Conservation (phyloP, 2,113 vertebrate genomes). For the zebrafish (Danio rerio) region DNA sequence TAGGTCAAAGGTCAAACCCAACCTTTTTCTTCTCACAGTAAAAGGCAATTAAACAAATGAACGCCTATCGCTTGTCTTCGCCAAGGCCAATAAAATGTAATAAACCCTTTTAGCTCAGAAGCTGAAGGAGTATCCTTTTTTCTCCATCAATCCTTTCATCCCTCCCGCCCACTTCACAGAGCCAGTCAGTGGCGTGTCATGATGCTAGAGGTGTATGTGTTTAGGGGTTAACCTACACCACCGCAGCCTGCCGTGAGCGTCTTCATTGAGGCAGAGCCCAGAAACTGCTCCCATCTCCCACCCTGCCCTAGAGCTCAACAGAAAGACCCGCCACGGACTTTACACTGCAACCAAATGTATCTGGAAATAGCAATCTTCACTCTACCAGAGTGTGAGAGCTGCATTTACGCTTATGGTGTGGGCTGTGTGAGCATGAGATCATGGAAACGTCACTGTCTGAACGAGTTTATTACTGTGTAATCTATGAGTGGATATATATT, state of each 20-base stretch:
- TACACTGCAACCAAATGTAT: conserved; percentile 31
- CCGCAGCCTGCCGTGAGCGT: neutral
- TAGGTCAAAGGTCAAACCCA: conserved; percentile 15
- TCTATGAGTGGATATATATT: conserved; percentile 1
- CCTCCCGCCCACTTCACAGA: conserved; percentile 4
- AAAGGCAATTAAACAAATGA: conserved; percentile 16
- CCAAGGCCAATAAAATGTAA: neutral
- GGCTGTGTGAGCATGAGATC: conserved; percentile 2
- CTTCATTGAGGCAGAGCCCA: conserved; percentile 1
- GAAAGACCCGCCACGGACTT: conserved; percentile 22
- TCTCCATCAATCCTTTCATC: conserved; percentile 24
- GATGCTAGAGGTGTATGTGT: neutral
- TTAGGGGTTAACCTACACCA: neutral
- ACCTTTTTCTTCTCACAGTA: conserved; percentile 21
- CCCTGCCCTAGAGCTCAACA: conserved; percentile 40
- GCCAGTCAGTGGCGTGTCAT: neutral
- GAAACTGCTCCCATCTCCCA: conserved; percentile 4
- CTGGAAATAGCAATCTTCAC: conserved; percentile 47
- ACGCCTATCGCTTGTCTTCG: neutral
- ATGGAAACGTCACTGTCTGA: conserved; percentile 1
- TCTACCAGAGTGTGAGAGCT: conserved; percentile 36
- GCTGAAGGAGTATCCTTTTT: neutral
- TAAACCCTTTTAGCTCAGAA: conserved; percentile 10
- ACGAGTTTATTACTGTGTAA: conserved; percentile 17
- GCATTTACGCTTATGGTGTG: conserved; percentile 42